These are phyloP conservation scores for Ahaetulla prasina DNA, from an alignment of 2,113 vertebrate genomes.

Conservation along the genomic window DNA sequence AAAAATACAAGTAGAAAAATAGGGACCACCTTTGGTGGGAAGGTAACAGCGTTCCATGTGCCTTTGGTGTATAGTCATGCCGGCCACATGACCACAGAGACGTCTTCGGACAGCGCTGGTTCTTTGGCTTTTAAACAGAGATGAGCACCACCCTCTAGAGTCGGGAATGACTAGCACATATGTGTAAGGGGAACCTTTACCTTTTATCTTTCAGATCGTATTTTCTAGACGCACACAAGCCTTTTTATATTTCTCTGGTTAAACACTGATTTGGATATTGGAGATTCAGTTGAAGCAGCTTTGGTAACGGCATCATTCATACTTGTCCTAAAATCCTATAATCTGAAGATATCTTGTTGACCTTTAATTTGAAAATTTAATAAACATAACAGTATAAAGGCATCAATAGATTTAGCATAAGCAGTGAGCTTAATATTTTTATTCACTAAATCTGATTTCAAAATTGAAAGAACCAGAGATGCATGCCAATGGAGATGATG, in stretches of 20 bases:
- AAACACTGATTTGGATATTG: neutral
- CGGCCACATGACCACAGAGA: too few species aligned
- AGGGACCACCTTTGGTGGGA: too few species aligned
- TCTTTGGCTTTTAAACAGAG: too few species aligned
- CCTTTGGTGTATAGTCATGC: too few species aligned
- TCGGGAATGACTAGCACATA: too few species aligned
- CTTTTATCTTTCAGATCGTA: neutral
- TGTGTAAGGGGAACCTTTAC: too few species aligned
- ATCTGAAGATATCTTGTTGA: neutral
- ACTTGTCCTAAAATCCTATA: neutral
- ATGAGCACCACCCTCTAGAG: too few species aligned
- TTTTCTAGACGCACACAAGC: neutral
- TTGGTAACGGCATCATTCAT: neutral
- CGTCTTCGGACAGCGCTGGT: too few species aligned
- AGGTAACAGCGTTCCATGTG: too few species aligned
- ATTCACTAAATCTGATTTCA: neutral
- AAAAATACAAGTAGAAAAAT: too few species aligned
- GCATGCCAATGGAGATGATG: neutral
- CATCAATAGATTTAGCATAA: neutral
- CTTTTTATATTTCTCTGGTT: neutral
- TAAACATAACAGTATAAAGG: neutral
- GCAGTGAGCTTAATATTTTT: neutral
- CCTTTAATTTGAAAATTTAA: neutral
- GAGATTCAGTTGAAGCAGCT: neutral
- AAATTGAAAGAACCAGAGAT: neutral